Conservation (phyloP, 92 coral and sea anemone genomes). For the Metridium senile region DNA sequence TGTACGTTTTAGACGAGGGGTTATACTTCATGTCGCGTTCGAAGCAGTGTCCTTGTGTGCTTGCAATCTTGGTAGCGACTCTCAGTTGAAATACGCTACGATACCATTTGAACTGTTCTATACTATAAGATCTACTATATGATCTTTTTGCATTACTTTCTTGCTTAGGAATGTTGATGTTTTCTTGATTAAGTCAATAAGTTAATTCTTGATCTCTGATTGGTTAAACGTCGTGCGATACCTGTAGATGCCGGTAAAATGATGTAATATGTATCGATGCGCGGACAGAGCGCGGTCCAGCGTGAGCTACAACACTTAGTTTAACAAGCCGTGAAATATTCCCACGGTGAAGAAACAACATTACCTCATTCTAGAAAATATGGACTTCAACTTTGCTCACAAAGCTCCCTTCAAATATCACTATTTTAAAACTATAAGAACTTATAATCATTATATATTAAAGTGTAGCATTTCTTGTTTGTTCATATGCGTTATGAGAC, state of each 20-base stretch:
- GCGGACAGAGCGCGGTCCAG: constrained; percentile 4
- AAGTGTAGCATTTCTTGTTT: too few species aligned
- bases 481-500: too few species aligned
- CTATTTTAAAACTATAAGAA: not conserved
- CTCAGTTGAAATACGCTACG: not conserved
- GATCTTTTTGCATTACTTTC: constrained; percentile 36
- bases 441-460: not conserved
- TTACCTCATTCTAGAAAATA: constrained; percentile 17
- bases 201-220: constrained; percentile 21
- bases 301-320: constrained; percentile 2
- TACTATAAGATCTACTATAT: too few species aligned
- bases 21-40: not conserved
- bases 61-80: not conserved
- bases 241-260: constrained; percentile 84
- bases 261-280: constrained; percentile 67
- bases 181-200: constrained; percentile 53
- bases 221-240: constrained; percentile 23
- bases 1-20: not conserved
- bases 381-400: not conserved
- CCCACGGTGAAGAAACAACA: constrained; percentile 11
- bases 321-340: constrained; percentile 20
- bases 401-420: not conserved
- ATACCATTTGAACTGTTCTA: not conserved
- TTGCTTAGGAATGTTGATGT: constrained; percentile 41
- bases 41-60: not conserved